Evolutionary conservation across 2,113 vertebrate species (phyloP).

Genomic region (Alectura lathami): DNA sequence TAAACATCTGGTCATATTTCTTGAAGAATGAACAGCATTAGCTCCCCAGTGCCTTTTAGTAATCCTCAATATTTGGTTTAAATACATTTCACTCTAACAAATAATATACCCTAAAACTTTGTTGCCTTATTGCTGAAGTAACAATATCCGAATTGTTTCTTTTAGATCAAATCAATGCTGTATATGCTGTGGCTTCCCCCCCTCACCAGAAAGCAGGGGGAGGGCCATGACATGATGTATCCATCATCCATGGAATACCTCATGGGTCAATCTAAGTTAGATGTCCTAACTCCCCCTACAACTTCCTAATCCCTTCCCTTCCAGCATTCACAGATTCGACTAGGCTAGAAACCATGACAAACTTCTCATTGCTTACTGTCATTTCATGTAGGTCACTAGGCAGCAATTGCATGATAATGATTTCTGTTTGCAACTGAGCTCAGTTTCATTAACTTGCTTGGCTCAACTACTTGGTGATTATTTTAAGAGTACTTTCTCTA

Average conservation of each 20-base stretch:
- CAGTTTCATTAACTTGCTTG: not conserved
- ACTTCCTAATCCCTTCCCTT: too few species aligned
- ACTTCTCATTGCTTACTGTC: not conserved
- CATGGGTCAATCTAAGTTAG: too few species aligned
- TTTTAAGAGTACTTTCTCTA: not conserved
- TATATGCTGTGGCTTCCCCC: too few species aligned
- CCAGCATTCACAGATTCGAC: too few species aligned
- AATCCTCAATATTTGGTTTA: not conserved
- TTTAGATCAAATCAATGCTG: not conserved
- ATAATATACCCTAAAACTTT: not conserved
- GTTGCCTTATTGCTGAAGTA: not conserved
- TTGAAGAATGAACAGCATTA: not conserved
- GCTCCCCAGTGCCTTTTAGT: not conserved
- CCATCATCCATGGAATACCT: too few species aligned
- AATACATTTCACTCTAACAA: not conserved
- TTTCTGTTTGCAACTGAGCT: not conserved
- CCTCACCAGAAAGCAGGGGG: too few species aligned
- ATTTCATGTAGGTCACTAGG: not conserved
- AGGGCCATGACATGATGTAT: too few species aligned
- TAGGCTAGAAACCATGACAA: too few species aligned
- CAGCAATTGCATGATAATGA: not conserved
- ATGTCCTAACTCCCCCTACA: too few species aligned
- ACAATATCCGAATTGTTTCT: not conserved
- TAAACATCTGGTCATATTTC: not conserved
- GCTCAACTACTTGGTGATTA: not conserved